Base-by-base conservation (phyloP, 30 jellyfish, hydroid and myxozoan genomes). In the Morbakka virulenta region DNA sequence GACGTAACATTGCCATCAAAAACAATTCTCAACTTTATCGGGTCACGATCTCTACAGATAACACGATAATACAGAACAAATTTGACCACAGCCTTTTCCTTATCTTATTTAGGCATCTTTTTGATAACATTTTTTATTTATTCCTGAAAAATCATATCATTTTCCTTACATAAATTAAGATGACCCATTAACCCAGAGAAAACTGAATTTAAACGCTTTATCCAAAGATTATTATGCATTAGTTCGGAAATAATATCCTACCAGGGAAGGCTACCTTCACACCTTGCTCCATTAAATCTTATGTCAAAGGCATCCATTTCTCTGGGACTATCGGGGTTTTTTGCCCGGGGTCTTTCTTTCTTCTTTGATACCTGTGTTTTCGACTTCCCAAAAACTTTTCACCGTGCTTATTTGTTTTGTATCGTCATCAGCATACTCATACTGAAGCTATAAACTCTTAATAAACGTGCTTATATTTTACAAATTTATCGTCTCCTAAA, bases 11-110 rank as follows among this genome's bases (percentile, higher is more conserved):
- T 4, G 17, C 81, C 88, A 30, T 63, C 88, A 77, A 63, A 77
- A n/a, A 76, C 87, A 12, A 76, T 41, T 53, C 87, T 35, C 23
- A 76, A 26, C 82, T 76, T 76, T 17, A 71, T 77, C 22, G 88
- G 62, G 4, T 28, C 81, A 9, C 50, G 28, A 34, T 77, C 88
- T 28, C 4, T 22, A n/a, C 71, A 33, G 64, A 77, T 50, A 35
- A 77, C 88, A 41, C 81, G 57, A 28, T 47, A 64, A 67, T 75
- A 65, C 33, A 67, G 23, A 30, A 75, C 41, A 35, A 53, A 75
- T 51, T 75, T 76, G 53, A 31, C 68, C 17, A 26, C 36, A 32
- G 21, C 17, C 3, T 35, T 66, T 21, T 29, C 28, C 49, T 49
- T 31, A 28, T 74, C 64, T 22, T 74, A 24, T 31, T 28, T 22